phyloP scores from a whole-genome alignment of 64 coral and sea anemone genomes.

The Actinia tenebrosa region DNA sequence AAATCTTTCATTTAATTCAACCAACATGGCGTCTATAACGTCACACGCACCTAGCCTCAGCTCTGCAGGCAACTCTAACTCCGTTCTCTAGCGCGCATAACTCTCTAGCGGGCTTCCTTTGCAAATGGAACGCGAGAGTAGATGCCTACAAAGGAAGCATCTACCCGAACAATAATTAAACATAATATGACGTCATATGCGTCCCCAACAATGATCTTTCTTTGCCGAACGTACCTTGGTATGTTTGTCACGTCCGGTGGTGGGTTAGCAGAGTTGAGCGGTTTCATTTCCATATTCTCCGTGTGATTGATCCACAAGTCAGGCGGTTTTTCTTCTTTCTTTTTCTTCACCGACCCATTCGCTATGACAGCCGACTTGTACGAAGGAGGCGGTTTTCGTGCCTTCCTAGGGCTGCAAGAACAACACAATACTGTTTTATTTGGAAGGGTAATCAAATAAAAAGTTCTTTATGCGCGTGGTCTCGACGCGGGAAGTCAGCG shows the following conservation, averaged over 20 bases:
- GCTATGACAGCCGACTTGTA: slow-evolving; percentile 75
- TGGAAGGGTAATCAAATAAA: neutral
- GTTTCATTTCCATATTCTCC: slow-evolving; percentile 86
- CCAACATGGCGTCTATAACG: no score
- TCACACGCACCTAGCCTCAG: no score
- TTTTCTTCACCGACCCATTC: slow-evolving; percentile 84
- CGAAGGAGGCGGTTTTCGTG: slow-evolving; percentile 43
- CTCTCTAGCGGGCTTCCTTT: no score
- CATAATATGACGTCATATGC: no score
- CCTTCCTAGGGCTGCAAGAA: neutral
- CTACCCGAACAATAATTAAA: no score
- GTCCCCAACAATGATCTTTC: no score
- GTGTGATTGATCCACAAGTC: slow-evolving; percentile 86
- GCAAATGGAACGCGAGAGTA: no score
- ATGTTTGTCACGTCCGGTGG: slow-evolving; percentile 46
- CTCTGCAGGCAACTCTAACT: no score
- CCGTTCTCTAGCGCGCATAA: no score
- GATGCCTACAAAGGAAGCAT: no score
- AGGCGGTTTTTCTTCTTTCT: slow-evolving; percentile 74
- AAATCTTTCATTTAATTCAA: no score
- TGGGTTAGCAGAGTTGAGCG: slow-evolving; percentile 48
- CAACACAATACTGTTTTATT: neutral
- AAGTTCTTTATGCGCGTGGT: neutral
- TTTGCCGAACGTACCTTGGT: slow-evolving; percentile 31
- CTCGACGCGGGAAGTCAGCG: neutral